Percentiles rank a stretch among this genome's conserved stretches.
phyloP scores from a whole-genome alignment of 2,888 invertebrate species.

The Dorcus parallelipipedus region DNA sequence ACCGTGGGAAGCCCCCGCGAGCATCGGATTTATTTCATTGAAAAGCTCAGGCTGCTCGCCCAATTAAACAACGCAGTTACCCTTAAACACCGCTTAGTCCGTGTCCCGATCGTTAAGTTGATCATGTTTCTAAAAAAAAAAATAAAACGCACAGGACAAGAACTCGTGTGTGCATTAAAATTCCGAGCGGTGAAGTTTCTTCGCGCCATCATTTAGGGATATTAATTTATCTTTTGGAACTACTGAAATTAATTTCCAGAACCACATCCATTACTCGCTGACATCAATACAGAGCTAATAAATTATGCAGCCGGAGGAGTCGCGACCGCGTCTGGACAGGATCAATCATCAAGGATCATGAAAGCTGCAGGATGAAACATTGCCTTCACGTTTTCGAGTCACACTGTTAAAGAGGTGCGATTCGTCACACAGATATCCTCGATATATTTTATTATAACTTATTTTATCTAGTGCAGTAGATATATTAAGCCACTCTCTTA shows the following conservation, averaged over 20 bases:
- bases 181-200: slow-evolving; percentile 11
- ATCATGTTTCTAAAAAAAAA: too few relatives aligned
- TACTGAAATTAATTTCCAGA: slow-evolving; percentile 43
- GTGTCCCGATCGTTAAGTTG: too few relatives aligned
- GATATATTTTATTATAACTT: slow-evolving; percentile 5
- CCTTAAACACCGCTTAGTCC: too few relatives aligned
- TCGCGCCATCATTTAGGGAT: slow-evolving; percentile 29
- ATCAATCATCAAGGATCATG: slow-evolving; percentile 31
- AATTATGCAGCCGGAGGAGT: slow-evolving; percentile 32
- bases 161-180: slow-evolving; percentile 5
- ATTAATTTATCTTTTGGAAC: slow-evolving; percentile 42
- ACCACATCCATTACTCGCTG: slow-evolving; percentile 41
- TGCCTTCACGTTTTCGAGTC: slow-evolving; percentile 28
- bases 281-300: slow-evolving; percentile 37
- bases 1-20: not conserved
- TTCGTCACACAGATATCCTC: slow-evolving; percentile 13
- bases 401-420: slow-evolving; percentile 21
- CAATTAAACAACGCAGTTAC: too few relatives aligned
- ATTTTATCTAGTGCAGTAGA: not conserved
- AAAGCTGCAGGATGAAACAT: slow-evolving; percentile 28
- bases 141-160: too few relatives aligned
- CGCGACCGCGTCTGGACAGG: slow-evolving; percentile 30
- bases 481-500: too few relatives aligned
- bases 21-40: too few relatives aligned
- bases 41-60: too few relatives aligned